Evolutionary conservation across 2,113 vertebrate species (phyloP).

Genomic region (Platycercus adscitus): DNA sequence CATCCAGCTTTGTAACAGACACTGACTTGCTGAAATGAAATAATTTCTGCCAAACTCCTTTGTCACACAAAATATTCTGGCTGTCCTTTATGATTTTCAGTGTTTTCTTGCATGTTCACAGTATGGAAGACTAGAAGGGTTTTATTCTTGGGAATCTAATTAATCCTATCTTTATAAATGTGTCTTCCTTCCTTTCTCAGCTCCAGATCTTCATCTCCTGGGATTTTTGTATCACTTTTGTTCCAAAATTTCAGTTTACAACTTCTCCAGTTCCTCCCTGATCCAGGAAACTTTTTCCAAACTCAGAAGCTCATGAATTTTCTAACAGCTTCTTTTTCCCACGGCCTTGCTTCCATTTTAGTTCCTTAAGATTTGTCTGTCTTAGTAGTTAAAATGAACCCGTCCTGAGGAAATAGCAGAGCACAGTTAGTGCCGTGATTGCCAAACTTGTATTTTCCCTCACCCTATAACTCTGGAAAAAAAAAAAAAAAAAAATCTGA

Average conservation of each 20-base stretch:
- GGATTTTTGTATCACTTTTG: neutral
- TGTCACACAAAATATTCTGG: neutral
- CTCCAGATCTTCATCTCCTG: neutral
- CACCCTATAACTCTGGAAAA: neutral
- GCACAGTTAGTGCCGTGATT: neutral
- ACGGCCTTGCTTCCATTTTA: neutral
- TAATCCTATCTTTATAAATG: constrained; percentile 17
- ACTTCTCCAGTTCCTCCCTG: neutral
- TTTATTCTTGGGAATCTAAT: constrained; percentile 1
- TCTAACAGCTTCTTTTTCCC: neutral
- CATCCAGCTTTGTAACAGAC: neutral
- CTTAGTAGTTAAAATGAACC: neutral
- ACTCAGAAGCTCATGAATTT: neutral
- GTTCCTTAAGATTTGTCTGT: neutral
- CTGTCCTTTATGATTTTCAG: neutral
- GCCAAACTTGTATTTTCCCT: neutral
- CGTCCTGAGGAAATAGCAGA: neutral
- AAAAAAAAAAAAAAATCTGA: neutral
- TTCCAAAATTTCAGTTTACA: neutral
- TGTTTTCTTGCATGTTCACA: neutral
- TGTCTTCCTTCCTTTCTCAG: constrained; percentile 17
- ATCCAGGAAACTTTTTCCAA: neutral
- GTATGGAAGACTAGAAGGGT: neutral
- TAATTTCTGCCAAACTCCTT: neutral
- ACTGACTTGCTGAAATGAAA: fast-evolving